These are phyloP conservation scores for Drosophila kokeensis DNA, from an alignment of 2,888 invertebrate genomes.

Conservation along the genomic window DNA sequence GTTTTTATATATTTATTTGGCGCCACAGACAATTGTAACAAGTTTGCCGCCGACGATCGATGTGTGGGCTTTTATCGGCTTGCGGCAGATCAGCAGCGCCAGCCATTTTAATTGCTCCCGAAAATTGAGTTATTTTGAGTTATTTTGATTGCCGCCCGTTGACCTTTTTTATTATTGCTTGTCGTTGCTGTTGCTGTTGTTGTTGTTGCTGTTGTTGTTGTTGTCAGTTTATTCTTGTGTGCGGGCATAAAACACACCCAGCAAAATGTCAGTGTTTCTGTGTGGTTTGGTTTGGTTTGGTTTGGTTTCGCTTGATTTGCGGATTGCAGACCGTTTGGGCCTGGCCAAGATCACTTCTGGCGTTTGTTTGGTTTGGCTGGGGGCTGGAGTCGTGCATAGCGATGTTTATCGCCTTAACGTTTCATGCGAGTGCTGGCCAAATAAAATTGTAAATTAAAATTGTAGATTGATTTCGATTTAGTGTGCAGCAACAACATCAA, in stretches of 20 bases:
- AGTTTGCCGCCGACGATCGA: constrained; percentile 62
- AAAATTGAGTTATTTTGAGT: constrained; percentile 78
- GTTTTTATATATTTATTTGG: constrained; percentile 12
- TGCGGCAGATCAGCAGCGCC: constrained; percentile 48
- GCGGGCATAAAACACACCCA: constrained; percentile 61
- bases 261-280: constrained; percentile 63
- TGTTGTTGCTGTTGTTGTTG: constrained; percentile 2
- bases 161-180: constrained; percentile 58
- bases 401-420: constrained; percentile 68
- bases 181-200: constrained; percentile 1
- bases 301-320: constrained; percentile 28
- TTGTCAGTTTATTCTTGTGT: constrained; percentile 18
- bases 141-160: constrained; percentile 79
- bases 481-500: constrained; percentile 10
- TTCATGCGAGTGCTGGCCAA: constrained; percentile 63
- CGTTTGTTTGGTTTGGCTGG: constrained; percentile 24
- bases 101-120: constrained; percentile 78
- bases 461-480: constrained; percentile 73
- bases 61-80: constrained; percentile 59
- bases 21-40: constrained; percentile 59
- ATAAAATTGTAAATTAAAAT: constrained; percentile 72
- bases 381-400: constrained; percentile 56
- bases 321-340: constrained; percentile 33
- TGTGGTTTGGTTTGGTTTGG: constrained; percentile 34
- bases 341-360: constrained; percentile 73